Percentiles rank a stretch among this genome's conserved stretches.
Conservation (phyloP, 2,797 vertebrate species). For the Sebastes trivittatus region DNA sequence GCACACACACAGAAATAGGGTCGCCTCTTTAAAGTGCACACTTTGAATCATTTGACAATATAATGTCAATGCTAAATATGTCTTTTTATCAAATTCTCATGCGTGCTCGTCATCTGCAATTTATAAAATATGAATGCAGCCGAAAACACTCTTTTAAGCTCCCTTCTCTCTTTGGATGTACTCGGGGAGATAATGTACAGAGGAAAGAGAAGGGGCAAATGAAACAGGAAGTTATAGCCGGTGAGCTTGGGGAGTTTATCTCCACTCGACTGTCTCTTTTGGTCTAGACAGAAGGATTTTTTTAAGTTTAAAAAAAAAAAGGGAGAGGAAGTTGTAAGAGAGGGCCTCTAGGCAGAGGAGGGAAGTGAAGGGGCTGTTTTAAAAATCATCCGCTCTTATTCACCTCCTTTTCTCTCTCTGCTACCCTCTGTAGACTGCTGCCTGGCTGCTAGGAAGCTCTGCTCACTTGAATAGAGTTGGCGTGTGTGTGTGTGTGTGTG, state of each 20-base stretch:
- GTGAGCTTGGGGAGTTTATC: slow-evolving; percentile 38
- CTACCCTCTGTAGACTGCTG: slow-evolving; percentile 31
- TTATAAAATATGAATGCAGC: slow-evolving; percentile 48
- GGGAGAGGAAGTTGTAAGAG: slow-evolving; percentile 52
- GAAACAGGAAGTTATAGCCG: slow-evolving; percentile 41
- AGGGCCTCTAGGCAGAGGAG: slow-evolving; percentile 49
- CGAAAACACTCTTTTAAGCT: background rate
- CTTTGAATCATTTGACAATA: slow-evolving; percentile 3
- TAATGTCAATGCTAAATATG: slow-evolving; percentile 27
- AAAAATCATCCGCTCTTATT: slow-evolving; percentile 49
- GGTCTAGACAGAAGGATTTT: slow-evolving; percentile 27
- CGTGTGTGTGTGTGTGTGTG: slow-evolving; percentile 12
- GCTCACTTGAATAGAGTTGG: slow-evolving; percentile 30
- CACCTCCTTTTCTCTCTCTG: slow-evolving; percentile 25
- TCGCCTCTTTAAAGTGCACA: slow-evolving; percentile 17
- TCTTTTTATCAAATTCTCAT: slow-evolving; percentile 25
- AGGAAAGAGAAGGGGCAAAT: slow-evolving; percentile 23
- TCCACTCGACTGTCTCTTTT: slow-evolving; percentile 28
- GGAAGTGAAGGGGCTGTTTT: slow-evolving; percentile 55
- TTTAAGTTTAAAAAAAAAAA: slow-evolving; percentile 34
- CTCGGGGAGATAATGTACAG: slow-evolving; percentile 35
- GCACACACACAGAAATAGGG: slow-evolving; percentile 3
- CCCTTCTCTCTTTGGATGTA: background rate
- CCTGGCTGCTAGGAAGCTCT: slow-evolving; percentile 34
- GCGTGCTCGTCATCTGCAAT: slow-evolving; percentile 35